phyloP scores from a whole-genome alignment of 2,888 invertebrate species.

The Drosophila subquinaria region DNA sequence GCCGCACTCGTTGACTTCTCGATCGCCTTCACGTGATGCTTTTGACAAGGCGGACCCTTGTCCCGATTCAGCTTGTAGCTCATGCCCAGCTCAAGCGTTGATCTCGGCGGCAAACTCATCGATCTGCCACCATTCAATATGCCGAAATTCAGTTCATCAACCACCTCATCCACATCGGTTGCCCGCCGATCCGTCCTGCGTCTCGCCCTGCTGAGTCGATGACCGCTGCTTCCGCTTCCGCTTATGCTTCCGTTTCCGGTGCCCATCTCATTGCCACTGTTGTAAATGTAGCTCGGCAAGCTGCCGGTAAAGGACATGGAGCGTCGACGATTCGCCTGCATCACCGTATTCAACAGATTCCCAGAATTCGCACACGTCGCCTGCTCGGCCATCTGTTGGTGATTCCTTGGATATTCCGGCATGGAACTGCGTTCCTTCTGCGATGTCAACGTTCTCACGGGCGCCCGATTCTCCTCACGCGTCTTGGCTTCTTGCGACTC shows the following conservation, averaged over 20 bases:
- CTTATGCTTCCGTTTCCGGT: not conserved
- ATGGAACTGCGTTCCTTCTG: not conserved
- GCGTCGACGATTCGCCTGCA: constrained; percentile 57
- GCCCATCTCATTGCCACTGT: constrained; percentile 6
- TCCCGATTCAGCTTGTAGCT: constrained; percentile 3
- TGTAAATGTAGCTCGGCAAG: constrained; percentile 19
- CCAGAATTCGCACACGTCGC: constrained; percentile 24
- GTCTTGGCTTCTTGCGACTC: not conserved
- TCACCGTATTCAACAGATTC: constrained; percentile 48
- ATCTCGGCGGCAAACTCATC: constrained; percentile 51
- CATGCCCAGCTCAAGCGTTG: constrained; percentile 15
- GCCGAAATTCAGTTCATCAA: not conserved
- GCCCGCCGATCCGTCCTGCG: not conserved
- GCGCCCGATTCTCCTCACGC: constrained; percentile 43
- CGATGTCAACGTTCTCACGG: constrained; percentile 46
- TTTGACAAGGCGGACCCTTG: constrained; percentile 22
- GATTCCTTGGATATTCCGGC: constrained; percentile 44
- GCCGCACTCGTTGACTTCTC: constrained; percentile 36
- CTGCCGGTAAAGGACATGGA: constrained; percentile 53
- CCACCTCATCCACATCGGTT: not conserved
- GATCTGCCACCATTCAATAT: constrained; percentile 47
- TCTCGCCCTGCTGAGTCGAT: not conserved
- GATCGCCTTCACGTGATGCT: constrained; percentile 49
- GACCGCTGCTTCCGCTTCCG: not conserved
- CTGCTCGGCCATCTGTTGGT: constrained; percentile 54